Conservation (phyloP, 2,888 invertebrate genomes). For the Tiphia femorata region DNA sequence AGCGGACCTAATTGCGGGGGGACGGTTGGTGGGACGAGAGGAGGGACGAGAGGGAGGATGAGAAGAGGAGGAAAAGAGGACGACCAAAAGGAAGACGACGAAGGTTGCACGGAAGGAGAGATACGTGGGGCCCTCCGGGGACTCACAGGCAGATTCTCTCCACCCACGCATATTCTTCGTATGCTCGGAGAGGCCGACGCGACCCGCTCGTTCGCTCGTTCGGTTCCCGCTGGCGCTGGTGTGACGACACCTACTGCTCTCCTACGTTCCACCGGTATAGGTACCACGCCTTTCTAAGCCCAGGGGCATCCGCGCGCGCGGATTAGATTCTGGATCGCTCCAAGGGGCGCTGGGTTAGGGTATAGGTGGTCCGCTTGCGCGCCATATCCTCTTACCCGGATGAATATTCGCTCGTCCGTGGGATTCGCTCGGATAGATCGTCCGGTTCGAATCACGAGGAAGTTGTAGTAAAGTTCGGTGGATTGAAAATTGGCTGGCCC, state of each 20-base stretch:
- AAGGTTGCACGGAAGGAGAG: not conserved
- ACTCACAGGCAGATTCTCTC: not conserved
- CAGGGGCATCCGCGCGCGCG: constrained; percentile 57
- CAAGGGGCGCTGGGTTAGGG: constrained; percentile 21
- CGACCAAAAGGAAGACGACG: too few relatives aligned
- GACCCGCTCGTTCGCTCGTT: too few relatives aligned
- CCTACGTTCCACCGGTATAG: constrained; percentile 34
- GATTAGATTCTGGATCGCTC: constrained; percentile 51
- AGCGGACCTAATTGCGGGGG: constrained; percentile 31
- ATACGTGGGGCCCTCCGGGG: not conserved
- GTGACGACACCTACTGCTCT: constrained; percentile 47
- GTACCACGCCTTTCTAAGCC: constrained; percentile 65
- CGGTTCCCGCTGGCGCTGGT: not conserved
- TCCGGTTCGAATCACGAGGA: not conserved
- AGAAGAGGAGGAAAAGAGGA: too few relatives aligned
- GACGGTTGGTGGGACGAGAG: not conserved
- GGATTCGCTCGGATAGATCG: too few relatives aligned
- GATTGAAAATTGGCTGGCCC: too few relatives aligned
- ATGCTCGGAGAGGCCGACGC: too few relatives aligned
- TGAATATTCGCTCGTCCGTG: constrained; percentile 26
- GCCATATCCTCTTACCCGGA: constrained; percentile 28
- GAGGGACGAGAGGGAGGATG: not conserved
- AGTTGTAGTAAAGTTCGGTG: too few relatives aligned
- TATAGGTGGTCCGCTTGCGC: too few relatives aligned
- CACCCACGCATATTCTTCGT: constrained; percentile 1